These are phyloP conservation scores for Misgurnus mizolepis DNA, from an alignment of 2,113 vertebrate genomes.

Conservation along the genomic window DNA sequence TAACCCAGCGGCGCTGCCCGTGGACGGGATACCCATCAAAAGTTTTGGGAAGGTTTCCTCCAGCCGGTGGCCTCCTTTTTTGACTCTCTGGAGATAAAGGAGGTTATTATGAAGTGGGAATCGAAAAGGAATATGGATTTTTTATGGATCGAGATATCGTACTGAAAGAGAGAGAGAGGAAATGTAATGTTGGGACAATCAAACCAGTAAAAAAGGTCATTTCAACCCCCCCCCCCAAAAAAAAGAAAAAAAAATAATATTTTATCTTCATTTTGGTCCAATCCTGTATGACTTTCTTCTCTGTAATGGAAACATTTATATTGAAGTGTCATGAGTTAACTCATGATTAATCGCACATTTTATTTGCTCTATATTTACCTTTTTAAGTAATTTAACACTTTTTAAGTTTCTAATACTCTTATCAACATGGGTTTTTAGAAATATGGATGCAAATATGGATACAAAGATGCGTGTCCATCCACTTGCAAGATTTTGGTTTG, in stretches of 20 bases:
- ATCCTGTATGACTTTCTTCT: neutral
- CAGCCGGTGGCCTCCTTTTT: conserved; percentile 27
- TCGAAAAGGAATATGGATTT: conserved; percentile 23
- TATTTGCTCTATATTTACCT: too few relatives aligned
- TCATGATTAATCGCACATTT: too few relatives aligned
- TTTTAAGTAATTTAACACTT: too few relatives aligned
- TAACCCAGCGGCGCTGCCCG: neutral
- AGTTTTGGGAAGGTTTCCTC: conserved; percentile 31
- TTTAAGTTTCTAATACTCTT: too few relatives aligned
- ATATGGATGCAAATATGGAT: too few relatives aligned
- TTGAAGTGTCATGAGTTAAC: too few relatives aligned
- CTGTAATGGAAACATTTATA: too few relatives aligned
- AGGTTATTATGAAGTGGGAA: conserved; percentile 37
- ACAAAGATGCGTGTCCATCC: too few relatives aligned
- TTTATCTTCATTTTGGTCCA: neutral
- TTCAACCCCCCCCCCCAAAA: neutral
- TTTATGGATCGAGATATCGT: conserved; percentile 5
- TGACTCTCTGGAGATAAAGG: conserved; percentile 27
- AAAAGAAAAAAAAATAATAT: too few relatives aligned
- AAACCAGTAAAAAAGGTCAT: neutral
- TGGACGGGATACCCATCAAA: neutral
- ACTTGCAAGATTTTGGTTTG: too few relatives aligned
- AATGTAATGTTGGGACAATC: neutral
- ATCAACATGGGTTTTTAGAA: too few relatives aligned
- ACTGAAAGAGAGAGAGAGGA: neutral